Evolutionary conservation across 2,113 vertebrate species (phyloP).

Genomic region (Notiomystis cincta): DNA sequence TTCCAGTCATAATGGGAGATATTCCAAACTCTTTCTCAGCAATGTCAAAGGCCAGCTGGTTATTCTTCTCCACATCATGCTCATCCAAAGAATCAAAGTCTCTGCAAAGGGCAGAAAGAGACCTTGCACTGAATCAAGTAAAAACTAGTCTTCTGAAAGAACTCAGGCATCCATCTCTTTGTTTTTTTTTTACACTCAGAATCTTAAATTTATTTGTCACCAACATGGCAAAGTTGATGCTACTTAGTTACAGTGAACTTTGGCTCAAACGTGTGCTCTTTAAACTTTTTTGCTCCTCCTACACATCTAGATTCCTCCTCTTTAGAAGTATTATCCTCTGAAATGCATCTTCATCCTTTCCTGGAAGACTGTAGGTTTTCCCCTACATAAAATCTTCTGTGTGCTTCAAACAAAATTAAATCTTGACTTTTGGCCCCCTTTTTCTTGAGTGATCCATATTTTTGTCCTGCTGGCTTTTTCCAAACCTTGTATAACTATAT

Average conservation of each 20-base stretch:
- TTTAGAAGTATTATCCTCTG: not conserved
- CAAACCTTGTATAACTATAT: not conserved
- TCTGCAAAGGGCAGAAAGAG: conserved; percentile 69
- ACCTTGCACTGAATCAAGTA: not conserved
- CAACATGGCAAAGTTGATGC: not conserved
- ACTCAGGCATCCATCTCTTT: not conserved
- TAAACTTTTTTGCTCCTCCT: not conserved
- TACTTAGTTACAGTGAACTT: not conserved
- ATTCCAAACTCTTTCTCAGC: conserved; percentile 95
- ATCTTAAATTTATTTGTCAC: not conserved
- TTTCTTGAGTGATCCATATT: not conserved
- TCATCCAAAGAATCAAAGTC: conserved; percentile 93
- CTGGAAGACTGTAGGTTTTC: not conserved
- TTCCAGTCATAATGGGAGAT: conserved; percentile 97
- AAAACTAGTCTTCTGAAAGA: not conserved
- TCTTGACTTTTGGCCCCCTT: not conserved
- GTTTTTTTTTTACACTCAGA: accelerated
- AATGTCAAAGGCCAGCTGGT: conserved; percentile 91
- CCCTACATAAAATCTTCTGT: not conserved
- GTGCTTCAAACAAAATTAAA: not conserved
- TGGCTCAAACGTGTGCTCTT: accelerated
- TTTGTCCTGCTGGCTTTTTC: not conserved
- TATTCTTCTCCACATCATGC: conserved; percentile 87
- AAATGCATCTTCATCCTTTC: not conserved
- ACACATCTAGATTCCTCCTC: not conserved